Conservation (phyloP, 2,888 invertebrate genomes). For the Apodemia duryi region DNA sequence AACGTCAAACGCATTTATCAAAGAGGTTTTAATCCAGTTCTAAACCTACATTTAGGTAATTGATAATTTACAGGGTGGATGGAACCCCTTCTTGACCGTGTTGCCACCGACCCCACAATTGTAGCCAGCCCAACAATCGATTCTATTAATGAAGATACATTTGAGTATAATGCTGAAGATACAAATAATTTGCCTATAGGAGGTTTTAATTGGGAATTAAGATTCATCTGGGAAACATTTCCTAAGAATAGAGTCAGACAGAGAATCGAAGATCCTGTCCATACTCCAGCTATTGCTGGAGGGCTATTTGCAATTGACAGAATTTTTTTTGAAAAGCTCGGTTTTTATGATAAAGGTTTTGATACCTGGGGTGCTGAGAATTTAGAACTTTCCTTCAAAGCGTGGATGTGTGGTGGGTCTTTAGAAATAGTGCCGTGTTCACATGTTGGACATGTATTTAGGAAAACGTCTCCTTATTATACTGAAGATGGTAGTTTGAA, state of each 20-base stretch:
- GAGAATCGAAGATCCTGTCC: constrained; percentile 89
- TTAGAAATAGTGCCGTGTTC: constrained; percentile 98
- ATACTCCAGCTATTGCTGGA: constrained; percentile 98
- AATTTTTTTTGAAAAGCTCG: constrained; percentile 92
- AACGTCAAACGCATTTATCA: constrained; percentile 2
- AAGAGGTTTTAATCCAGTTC: constrained; percentile 3
- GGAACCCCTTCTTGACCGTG: constrained; percentile 91
- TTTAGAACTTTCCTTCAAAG: constrained; percentile 97
- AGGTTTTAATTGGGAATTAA: constrained; percentile 94
- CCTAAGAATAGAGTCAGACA: constrained; percentile 88
- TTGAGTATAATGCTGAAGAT: constrained; percentile 90
- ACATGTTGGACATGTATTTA: constrained; percentile 98
- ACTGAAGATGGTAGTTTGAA: constrained; percentile 92
- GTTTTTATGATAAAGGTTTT: constrained; percentile 97
- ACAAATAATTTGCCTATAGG: constrained; percentile 88
- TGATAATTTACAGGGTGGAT: constrained; percentile 85
- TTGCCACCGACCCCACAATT: constrained; percentile 85
- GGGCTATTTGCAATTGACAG: constrained; percentile 96
- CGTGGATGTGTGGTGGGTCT: constrained; percentile 99
- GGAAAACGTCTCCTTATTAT: constrained; percentile 95
- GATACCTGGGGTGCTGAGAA: constrained; percentile 99
- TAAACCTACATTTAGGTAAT: background rate
- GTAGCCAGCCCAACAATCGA: constrained; percentile 96
- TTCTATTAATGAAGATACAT: constrained; percentile 91
- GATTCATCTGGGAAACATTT: constrained; percentile 97